These are phyloP conservation scores for Ferrisia virgata DNA, from an alignment of 2,888 invertebrate species.

Conservation along the genomic window DNA sequence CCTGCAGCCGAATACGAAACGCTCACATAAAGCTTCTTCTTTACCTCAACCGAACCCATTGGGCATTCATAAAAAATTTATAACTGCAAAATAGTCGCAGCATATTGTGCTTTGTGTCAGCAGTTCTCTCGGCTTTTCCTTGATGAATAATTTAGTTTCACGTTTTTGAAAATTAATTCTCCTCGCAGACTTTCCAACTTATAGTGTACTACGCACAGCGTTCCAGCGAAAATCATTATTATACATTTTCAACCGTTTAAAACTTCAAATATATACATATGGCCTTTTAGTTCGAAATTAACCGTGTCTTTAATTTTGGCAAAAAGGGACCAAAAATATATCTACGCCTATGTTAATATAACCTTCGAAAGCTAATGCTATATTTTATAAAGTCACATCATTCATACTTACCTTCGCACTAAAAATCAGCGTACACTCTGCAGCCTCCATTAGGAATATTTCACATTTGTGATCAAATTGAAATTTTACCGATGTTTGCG, in stretches of 20 bases:
- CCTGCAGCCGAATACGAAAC: neutral
- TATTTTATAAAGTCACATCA: no score
- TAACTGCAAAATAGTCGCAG: slow-evolving; percentile 4
- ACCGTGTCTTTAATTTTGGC: neutral
- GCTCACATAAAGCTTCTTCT: neutral
- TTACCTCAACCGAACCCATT: slow-evolving; percentile 22
- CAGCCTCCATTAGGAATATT: neutral
- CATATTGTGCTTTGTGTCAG: slow-evolving; percentile 28
- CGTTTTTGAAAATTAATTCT: slow-evolving; percentile 27
- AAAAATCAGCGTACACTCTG: neutral
- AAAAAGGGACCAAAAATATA: slow-evolving; percentile 16
- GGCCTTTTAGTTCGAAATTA: slow-evolving; percentile 9
- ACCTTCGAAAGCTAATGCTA: neutral
- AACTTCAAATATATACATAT: neutral
- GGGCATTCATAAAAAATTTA: slow-evolving; percentile 30
- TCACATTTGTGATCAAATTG: neutral
- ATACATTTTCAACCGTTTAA: neutral
- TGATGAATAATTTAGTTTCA: slow-evolving; percentile 21
- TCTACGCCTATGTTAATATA: neutral
- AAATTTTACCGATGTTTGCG: slow-evolving; percentile 10
- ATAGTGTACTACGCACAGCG: neutral
- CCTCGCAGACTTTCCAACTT: neutral
- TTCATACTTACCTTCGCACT: no score
- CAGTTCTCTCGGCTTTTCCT: slow-evolving; percentile 3
- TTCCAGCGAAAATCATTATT: slow-evolving; percentile 12